These are phyloP conservation scores for Aselliscus stoliczkanus DNA, from an alignment of 2,797 vertebrate species.

Conservation along the genomic window DNA sequence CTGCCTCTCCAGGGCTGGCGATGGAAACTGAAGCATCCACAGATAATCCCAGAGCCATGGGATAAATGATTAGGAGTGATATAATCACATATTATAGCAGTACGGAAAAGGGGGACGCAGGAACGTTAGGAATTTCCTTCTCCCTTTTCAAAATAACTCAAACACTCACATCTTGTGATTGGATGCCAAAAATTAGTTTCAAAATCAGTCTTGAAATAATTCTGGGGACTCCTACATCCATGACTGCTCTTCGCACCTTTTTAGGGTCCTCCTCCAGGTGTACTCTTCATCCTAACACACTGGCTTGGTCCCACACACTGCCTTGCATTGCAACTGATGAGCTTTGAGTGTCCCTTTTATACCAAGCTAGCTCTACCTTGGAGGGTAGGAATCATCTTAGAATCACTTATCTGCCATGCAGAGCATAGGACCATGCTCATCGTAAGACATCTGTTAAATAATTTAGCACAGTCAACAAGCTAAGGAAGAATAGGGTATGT, in stretches of 20 bases:
- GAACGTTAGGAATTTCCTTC: background rate
- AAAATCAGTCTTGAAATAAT: background rate
- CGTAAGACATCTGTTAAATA: background rate
- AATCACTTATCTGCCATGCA: background rate
- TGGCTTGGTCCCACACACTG: background rate
- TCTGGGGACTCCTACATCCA: background rate
- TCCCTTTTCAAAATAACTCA: background rate
- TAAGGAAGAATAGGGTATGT: background rate
- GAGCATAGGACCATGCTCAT: background rate
- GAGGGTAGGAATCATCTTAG: background rate
- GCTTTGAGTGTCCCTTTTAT: background rate
- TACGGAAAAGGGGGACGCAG: background rate
- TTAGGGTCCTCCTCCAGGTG: rapidly evolving
- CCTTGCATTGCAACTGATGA: background rate
- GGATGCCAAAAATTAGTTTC: background rate
- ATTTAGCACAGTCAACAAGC: background rate
- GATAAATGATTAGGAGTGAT: background rate
- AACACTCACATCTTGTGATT: background rate
- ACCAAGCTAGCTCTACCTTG: background rate
- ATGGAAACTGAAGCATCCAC: background rate
- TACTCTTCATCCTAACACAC: background rate
- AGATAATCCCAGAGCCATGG: background rate
- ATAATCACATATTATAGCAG: background rate
- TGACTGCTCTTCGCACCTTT: background rate
- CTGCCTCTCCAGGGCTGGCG: background rate